phyloP scores from a whole-genome alignment of 2,113 vertebrate species.

The Lathamus discolor region DNA sequence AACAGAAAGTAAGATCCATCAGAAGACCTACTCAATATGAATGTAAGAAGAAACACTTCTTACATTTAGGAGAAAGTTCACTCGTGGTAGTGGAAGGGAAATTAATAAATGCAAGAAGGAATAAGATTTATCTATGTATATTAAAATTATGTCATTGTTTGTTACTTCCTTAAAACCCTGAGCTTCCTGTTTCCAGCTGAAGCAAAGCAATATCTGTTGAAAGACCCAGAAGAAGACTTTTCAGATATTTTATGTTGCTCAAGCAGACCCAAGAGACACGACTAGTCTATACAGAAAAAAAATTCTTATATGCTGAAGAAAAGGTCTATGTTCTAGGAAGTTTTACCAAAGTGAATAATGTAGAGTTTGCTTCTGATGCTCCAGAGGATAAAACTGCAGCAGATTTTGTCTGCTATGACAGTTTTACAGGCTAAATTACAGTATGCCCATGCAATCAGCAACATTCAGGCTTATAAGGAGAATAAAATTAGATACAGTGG shows the following conservation, averaged over 20 bases:
- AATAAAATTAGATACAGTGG: constrained; percentile 9
- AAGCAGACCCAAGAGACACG: background rate
- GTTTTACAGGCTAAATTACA: constrained; percentile 20
- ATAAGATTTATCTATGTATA: fast-evolving
- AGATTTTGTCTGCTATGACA: constrained; percentile 9
- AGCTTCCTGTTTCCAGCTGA: background rate
- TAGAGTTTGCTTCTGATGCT: background rate
- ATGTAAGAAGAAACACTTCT: background rate
- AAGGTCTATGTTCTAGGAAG: background rate
- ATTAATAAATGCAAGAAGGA: background rate
- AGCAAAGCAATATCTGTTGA: background rate
- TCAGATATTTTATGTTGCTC: background rate
- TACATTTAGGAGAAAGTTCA: background rate
- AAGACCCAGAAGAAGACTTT: background rate
- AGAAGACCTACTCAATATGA: background rate
- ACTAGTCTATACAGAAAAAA: background rate
- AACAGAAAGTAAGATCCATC: background rate
- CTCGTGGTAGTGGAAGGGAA: background rate
- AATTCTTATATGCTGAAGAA: background rate
- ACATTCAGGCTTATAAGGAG: background rate
- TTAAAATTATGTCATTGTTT: background rate
- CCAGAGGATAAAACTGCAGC: background rate
- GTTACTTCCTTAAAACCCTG: background rate
- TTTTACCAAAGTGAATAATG: background rate
- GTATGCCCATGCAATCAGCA: constrained; percentile 9